Evolutionary conservation across 2,888 invertebrate species (phyloP).

Genomic region (Prenolepis imparis): DNA sequence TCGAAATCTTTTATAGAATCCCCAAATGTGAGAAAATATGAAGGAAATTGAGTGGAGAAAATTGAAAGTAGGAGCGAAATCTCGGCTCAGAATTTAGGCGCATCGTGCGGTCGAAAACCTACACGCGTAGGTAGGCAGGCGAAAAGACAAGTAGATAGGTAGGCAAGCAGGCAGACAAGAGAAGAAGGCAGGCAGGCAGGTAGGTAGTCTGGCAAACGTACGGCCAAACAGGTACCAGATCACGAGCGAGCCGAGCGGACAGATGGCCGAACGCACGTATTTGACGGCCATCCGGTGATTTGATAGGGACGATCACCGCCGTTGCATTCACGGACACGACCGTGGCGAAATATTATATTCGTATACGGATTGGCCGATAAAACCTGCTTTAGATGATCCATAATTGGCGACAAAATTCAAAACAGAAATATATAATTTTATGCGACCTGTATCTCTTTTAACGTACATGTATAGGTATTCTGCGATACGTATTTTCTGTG

Average conservation of each 20-base stretch:
- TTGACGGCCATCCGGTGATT: conserved; percentile 31
- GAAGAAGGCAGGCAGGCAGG: conserved; percentile 7
- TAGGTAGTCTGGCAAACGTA: not conserved
- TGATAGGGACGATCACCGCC: conserved; percentile 16
- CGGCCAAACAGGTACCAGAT: conserved; percentile 19
- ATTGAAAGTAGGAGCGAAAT: not conserved
- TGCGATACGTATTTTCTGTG: not conserved
- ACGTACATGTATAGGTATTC: not conserved
- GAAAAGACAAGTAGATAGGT: conserved; percentile 30
- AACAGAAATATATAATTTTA: not conserved
- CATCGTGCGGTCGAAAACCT: not conserved
- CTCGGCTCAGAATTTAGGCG: not conserved
- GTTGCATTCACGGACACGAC: not conserved
- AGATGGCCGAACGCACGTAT: conserved; percentile 40
- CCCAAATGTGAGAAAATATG: not conserved
- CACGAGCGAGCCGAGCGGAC: conserved; percentile 21
- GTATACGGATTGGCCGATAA: not conserved
- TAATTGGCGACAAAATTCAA: not conserved
- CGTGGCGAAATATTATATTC: conserved; percentile 1
- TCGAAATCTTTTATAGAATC: not conserved
- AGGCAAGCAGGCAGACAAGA: conserved; percentile 13
- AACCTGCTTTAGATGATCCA: not conserved
- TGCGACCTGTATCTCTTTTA: not conserved
- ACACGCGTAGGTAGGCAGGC: conserved; percentile 36
- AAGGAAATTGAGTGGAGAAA: not conserved